A percentile compares a stretch with the other conserved stretches of the same genome.
Evolutionary conservation across 2,113 vertebrate genomes (phyloP).

Genomic region (Neotoma lepida): DNA sequence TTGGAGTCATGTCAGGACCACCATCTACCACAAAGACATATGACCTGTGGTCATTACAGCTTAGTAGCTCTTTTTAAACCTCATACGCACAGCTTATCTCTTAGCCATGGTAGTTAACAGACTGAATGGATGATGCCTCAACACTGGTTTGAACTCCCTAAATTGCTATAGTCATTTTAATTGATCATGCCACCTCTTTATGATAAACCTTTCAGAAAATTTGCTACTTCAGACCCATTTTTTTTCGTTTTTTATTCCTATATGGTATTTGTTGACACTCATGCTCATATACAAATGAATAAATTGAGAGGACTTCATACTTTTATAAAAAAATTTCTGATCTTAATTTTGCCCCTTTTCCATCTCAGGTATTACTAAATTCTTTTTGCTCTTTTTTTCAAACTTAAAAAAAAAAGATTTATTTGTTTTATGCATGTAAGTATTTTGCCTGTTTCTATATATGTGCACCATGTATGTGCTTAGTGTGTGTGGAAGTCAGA

Average conservation of each 20-base stretch:
- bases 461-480: background rate
- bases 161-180: background rate
- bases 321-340: background rate
- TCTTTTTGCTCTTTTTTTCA: background rate
- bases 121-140: fast-evolving
- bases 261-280: background rate
- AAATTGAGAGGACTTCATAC: background rate
- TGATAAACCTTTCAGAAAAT: background rate
- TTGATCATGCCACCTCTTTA: background rate
- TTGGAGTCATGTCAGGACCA: background rate
- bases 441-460: background rate
- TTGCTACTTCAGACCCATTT: background rate
- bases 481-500: background rate
- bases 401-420: background rate
- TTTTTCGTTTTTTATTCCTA: background rate
- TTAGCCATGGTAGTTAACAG: background rate
- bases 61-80: background rate
- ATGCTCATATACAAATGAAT: background rate
- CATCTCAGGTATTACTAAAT: background rate
- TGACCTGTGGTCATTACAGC: background rate
- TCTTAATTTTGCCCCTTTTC: background rate
- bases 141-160: no score
- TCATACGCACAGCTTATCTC: fast-evolving
- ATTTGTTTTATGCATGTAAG: background rate
- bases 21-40: background rate